Percentiles rank a stretch among this genome's conserved stretches.
Conservation (phyloP, 1,140 invertebrate genomes). For the Eciton burchellii region DNA sequence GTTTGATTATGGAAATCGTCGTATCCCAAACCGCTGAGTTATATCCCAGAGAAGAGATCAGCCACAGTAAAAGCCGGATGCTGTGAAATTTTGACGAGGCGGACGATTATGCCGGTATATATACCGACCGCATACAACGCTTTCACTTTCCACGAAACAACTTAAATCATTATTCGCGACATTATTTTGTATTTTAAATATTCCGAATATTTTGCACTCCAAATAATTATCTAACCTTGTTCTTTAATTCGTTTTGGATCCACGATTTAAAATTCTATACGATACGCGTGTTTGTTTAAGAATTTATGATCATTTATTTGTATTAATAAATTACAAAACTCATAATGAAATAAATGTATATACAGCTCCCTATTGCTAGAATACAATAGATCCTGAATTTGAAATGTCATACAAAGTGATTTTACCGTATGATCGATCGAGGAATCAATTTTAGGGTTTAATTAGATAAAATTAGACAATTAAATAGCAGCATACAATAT, state of each 20-base stretch:
- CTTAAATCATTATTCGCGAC: background rate
- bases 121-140: background rate
- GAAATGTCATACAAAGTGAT: background rate
- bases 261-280: background rate
- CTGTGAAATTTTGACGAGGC: constrained; percentile 31
- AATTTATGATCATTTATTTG: background rate
- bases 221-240: background rate
- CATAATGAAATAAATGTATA: background rate
- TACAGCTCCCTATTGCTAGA: background rate
- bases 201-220: background rate
- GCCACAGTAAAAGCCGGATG: constrained; percentile 31
- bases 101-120: constrained; percentile 16
- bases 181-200: background rate
- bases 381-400: background rate
- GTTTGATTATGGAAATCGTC: background rate
- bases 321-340: background rate
- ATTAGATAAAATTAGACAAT: background rate
- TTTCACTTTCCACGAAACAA: constrained; percentile 31
- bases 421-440: background rate
- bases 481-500: background rate
- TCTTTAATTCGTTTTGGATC: background rate
- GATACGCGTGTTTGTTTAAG: background rate
- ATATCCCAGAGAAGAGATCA: constrained; percentile 3
- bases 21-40: background rate
- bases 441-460: background rate